Conservation (phyloP, 1,140 invertebrate genomes). For the silkworm (Bombyx mori) region DNA sequence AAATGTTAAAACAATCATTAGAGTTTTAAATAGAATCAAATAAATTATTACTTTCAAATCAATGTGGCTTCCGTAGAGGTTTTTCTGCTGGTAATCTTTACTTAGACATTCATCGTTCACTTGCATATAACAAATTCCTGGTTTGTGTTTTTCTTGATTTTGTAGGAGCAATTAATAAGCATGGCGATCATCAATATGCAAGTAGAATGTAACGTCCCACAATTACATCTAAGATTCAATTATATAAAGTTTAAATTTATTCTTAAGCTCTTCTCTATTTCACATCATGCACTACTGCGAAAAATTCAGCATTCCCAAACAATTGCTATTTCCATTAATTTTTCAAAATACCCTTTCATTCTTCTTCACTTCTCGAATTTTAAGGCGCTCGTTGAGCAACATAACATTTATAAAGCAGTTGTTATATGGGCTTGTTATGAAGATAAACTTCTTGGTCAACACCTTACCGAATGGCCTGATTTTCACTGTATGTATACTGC, state of each 20-base stretch:
- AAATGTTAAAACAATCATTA: constrained; percentile 16
- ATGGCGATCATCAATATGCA: background rate
- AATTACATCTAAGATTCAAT: background rate
- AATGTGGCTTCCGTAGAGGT: constrained; percentile 18
- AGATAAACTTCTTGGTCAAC: background rate
- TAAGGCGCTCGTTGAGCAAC: background rate
- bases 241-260: background rate
- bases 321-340: background rate
- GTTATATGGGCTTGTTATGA: background rate
- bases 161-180: constrained; percentile 1
- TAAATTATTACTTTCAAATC: constrained; percentile 15
- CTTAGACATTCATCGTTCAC: background rate
- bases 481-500: background rate
- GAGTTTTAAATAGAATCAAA: constrained; percentile 18
- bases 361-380: constrained; percentile 1
- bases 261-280: background rate
- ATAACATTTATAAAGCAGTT: background rate
- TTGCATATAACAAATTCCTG: background rate
- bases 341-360: background rate
- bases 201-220: too few species aligned
- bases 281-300: background rate
- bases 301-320: background rate
- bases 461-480: background rate
- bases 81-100: constrained; percentile 5
- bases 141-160: background rate